phyloP scores from a whole-genome alignment of 30 jellyfish, hydroid and myxozoan genomes.

The Hydra vulgaris region DNA sequence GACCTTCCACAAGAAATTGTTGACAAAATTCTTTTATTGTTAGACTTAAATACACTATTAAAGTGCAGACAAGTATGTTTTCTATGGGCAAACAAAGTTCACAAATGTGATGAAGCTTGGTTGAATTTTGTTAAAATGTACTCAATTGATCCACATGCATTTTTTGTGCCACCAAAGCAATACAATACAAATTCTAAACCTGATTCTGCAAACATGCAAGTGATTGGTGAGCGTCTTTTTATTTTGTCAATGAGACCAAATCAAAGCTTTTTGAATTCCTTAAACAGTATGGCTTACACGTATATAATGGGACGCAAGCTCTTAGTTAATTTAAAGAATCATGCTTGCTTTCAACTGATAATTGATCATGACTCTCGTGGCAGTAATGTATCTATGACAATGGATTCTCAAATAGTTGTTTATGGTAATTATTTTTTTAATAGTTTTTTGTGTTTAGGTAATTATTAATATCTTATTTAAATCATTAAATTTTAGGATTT shows the following conservation, averaged over 20 bases:
- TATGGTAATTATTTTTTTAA: slow-evolving; percentile 8
- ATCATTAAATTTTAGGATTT: no score
- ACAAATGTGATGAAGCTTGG: slow-evolving; percentile 15
- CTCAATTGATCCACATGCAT: slow-evolving; percentile 17
- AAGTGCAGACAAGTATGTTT: slow-evolving; percentile 19
- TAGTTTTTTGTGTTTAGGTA: neutral
- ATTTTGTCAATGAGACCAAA: neutral
- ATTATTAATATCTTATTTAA: neutral
- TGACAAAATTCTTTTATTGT: slow-evolving; percentile 11
- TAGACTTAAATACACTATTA: slow-evolving; percentile 12
- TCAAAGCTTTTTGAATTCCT: neutral
- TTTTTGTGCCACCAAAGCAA: neutral
- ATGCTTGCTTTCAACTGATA: slow-evolving; percentile 23
- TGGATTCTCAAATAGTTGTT: slow-evolving; percentile 23
- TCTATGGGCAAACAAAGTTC: slow-evolving; percentile 5
- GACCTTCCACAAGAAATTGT: slow-evolving; percentile 24
- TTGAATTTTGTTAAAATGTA: neutral
- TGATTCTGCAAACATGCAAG: slow-evolving; percentile 2
- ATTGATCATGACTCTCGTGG: slow-evolving; percentile 39
- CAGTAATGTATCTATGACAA: slow-evolving; percentile 28
- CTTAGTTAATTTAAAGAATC: slow-evolving; percentile 12
- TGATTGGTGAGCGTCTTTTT: slow-evolving; percentile 33
- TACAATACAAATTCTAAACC: neutral
- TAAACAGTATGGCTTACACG: neutral
- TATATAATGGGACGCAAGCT: slow-evolving; percentile 28